A percentile compares a stretch with the other conserved stretches of the same genome.
These are phyloP conservation scores for Podiceps cristatus DNA, from an alignment of 2,113 vertebrate species.

Conservation along the genomic window DNA sequence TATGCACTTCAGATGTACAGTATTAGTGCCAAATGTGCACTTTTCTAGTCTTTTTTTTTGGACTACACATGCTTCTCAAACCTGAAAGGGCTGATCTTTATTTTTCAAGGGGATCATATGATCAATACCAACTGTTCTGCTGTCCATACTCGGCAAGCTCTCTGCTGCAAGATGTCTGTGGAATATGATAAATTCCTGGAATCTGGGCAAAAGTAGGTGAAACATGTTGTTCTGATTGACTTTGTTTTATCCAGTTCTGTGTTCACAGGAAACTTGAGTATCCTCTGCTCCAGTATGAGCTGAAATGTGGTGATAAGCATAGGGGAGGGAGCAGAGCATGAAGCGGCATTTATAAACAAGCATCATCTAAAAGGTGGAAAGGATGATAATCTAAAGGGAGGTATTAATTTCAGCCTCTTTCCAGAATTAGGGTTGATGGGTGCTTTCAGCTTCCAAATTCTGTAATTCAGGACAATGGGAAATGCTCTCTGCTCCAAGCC, in stretches of 20 bases:
- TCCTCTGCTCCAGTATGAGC: not conserved
- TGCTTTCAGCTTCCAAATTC: not conserved
- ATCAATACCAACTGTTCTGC: conserved; percentile 98
- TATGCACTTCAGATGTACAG: not conserved
- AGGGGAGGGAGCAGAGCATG: not conserved
- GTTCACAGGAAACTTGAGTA: not conserved
- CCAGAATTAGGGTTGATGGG: not conserved
- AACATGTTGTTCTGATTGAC: not conserved
- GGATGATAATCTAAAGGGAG: not conserved
- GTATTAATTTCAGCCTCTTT: not conserved
- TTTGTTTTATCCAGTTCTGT: not conserved
- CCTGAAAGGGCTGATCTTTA: not conserved
- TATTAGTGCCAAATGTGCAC: not conserved
- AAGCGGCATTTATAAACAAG: not conserved
- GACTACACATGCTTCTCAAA: not conserved
- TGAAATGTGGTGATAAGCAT: not conserved
- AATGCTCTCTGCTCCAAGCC: not conserved
- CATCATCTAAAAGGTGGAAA: not conserved
- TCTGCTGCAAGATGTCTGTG: conserved; percentile 99
- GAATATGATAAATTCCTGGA: conserved; percentile 98
- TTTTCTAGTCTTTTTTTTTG: not conserved
- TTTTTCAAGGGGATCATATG: conserved; percentile 81
- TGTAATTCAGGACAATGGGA: not conserved
- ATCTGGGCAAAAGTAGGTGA: conserved; percentile 92
- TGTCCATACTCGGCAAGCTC: conserved; percentile 92